These are phyloP conservation scores for Dendroctonus valens DNA, from an alignment of 1,140 invertebrate genomes.

Conservation along the genomic window DNA sequence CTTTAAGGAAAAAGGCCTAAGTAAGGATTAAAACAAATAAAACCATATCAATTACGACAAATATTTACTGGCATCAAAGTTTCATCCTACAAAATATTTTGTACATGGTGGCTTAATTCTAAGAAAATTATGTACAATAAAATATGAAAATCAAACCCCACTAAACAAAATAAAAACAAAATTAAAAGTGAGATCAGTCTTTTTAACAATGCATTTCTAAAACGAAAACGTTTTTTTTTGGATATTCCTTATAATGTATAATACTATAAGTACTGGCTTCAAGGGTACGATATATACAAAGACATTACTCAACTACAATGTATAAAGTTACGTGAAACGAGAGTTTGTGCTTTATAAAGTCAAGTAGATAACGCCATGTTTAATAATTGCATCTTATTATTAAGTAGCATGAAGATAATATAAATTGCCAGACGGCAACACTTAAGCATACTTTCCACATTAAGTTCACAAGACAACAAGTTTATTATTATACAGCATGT, in stretches of 20 bases:
- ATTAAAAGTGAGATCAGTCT: slow-evolving; percentile 39
- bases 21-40: too few relatives aligned
- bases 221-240: slow-evolving; percentile 2
- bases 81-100: slow-evolving; percentile 21
- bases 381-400: neutral
- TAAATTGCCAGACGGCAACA: too few relatives aligned
- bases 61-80: slow-evolving; percentile 35
- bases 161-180: slow-evolving; percentile 24
- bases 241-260: slow-evolving; percentile 8
- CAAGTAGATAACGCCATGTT: neutral
- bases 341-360: slow-evolving; percentile 19
- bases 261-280: slow-evolving; percentile 38
- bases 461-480: too few relatives aligned
- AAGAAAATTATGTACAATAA: slow-evolving; percentile 32
- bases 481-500: too few relatives aligned
- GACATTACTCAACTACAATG: too few relatives aligned
- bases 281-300: neutral
- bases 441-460: too few relatives aligned
- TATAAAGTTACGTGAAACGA: neutral
- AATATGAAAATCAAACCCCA: slow-evolving; percentile 34
- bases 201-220: slow-evolving; percentile 29
- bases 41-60: slow-evolving; percentile 10
- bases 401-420: neutral
- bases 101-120: slow-evolving; percentile 6
- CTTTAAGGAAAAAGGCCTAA: too few relatives aligned